Percentiles rank a stretch among this genome's conserved stretches.
phyloP scores from a whole-genome alignment of 2,113 vertebrate species.

The Nothocercus nigrocapillus region DNA sequence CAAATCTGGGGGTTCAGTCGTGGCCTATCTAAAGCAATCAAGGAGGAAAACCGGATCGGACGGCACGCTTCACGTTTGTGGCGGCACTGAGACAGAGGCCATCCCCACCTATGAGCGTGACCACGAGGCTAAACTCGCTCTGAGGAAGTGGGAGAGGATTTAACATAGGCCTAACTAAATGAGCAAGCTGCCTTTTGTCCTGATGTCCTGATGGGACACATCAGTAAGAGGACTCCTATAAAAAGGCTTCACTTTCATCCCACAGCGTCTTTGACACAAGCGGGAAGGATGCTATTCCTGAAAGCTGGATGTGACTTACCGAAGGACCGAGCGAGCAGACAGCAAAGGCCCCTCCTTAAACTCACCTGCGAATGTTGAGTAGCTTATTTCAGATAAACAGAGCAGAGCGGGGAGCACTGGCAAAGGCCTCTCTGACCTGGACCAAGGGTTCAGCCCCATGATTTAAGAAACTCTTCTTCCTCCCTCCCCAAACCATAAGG shows the following conservation, averaged over 20 bases:
- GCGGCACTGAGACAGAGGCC: fast-evolving
- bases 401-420: background rate
- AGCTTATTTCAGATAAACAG: conserved; percentile 16
- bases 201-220: background rate
- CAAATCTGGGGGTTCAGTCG: background rate
- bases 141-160: background rate
- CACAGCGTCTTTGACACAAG: conserved; percentile 35
- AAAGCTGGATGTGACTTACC: conserved; percentile 9
- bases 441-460: background rate
- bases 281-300: conserved; percentile 38
- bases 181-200: conserved; percentile 24
- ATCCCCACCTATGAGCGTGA: fast-evolving
- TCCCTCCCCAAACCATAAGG: background rate
- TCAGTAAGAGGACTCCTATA: conserved; percentile 39
- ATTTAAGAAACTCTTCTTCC: background rate
- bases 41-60: background rate
- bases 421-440: background rate
- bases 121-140: background rate
- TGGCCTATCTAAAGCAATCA: background rate
- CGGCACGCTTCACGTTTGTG: background rate
- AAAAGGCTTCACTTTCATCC: conserved; percentile 43
- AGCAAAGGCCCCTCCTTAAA: conserved; percentile 37
- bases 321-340: background rate
- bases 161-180: conserved; percentile 9
- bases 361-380: conserved; percentile 27